phyloP scores from a whole-genome alignment of 1,140 invertebrate genomes.

The Calliphora vicina region DNA sequence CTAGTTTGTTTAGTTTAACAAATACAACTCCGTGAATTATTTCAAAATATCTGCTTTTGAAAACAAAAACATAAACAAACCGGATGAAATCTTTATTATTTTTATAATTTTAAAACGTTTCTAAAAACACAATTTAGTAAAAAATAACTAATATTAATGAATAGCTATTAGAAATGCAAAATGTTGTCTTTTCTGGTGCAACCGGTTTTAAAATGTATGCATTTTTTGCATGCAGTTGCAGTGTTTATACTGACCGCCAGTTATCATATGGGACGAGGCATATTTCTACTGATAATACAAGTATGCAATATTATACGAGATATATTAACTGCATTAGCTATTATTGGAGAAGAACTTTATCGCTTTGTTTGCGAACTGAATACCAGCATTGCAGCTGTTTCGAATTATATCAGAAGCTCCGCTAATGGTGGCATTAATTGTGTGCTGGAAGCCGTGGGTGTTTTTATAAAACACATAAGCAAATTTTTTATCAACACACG shows the following conservation, averaged over 20 bases:
- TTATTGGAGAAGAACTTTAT: conserved; percentile 26
- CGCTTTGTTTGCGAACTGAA: conserved; percentile 21
- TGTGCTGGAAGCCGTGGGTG: not conserved
- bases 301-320: not conserved
- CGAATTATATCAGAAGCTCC: not conserved
- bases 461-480: not conserved
- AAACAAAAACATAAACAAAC: not conserved
- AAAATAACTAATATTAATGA: not conserved
- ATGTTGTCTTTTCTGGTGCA: not conserved
- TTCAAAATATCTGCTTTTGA: not conserved
- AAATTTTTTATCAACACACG: conserved; percentile 27
- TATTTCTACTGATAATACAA: not conserved
- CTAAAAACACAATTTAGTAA: not conserved
- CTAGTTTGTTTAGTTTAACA: not conserved
- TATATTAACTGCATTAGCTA: not conserved
- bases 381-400: not conserved
- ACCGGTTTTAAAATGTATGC: conserved; percentile 3
- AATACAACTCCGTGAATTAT: not conserved
- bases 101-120: not conserved
- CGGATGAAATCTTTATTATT: not conserved
- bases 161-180: not conserved
- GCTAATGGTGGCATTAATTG: not conserved
- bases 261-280: conserved; percentile 21
- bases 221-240: not conserved
- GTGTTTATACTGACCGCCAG: not conserved